Evolutionary conservation across 2,113 vertebrate species (phyloP).

Genomic region (Pachypanchax playfairii): DNA sequence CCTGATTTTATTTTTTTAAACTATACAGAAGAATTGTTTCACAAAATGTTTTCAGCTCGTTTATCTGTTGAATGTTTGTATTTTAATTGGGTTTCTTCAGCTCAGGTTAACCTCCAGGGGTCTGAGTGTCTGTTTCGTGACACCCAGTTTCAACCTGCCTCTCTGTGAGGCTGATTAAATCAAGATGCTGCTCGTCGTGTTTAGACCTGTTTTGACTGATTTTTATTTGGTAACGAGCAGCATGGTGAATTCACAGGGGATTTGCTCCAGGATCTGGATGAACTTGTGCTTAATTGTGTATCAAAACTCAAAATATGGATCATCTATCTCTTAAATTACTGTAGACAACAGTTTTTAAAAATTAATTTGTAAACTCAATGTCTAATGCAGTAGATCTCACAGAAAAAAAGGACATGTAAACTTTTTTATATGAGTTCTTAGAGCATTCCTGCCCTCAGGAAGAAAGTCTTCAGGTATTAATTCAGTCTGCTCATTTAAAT

Average conservation of each 20-base stretch:
- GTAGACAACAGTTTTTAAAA: too few species aligned
- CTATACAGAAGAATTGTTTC: conserved; percentile 28
- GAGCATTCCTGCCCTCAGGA: background rate
- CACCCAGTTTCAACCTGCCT: conserved; percentile 41
- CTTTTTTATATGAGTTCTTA: too few species aligned
- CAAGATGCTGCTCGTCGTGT: conserved; percentile 41
- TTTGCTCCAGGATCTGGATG: too few species aligned
- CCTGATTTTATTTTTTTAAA: conserved; percentile 20
- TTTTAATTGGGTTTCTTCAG: conserved; percentile 75
- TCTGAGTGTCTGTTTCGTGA: conserved; percentile 41
- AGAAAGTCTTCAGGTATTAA: conserved; percentile 19
- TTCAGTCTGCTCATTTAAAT: conserved; percentile 32
- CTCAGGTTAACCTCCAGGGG: conserved; percentile 61
- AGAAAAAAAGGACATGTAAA: too few species aligned
- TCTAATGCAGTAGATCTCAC: too few species aligned
- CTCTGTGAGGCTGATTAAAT: conserved; percentile 58
- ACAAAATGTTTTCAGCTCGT: conserved; percentile 49
- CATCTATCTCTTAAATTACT: too few species aligned
- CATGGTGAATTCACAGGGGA: conserved; percentile 15
- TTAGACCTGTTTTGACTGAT: conserved; percentile 37
- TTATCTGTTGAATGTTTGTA: conserved; percentile 50
- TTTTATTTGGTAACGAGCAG: conserved; percentile 23
- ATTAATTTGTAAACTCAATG: too few species aligned
- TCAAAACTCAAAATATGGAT: background rate
- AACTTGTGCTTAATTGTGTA: background rate